Evolutionary conservation across 2,797 vertebrate genomes (phyloP), one percentile per base, ranked within the genome.

Genomic region (Oreortyx pictus): DNA sequence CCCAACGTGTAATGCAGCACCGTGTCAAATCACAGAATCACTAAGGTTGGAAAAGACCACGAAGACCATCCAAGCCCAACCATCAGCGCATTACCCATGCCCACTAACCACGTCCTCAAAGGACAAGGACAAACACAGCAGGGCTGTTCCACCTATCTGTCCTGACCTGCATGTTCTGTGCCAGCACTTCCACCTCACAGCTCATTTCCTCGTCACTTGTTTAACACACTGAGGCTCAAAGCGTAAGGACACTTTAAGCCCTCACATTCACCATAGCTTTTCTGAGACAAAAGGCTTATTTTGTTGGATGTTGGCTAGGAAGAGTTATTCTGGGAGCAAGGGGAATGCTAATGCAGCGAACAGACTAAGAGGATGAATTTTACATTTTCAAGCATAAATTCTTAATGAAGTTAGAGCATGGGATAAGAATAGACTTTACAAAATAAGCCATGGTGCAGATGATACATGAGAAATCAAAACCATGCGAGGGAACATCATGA

Each of bases 321-420:
- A 95, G 50, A 94, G 87, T 89, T 94, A 96, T 82, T 96, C 89
- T 94, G 93, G 82, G 85, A 96, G 87, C 82, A 92, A 89, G 67
- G 89, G 85, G 82, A 92, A 92, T 84, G 93, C 82, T 95, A 94
- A 93, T 94, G 86, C 75, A 94, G 92, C 57, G 87, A 96, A 88
- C 90, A 95, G 92, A 89, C 41, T 81, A 96, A 89, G 82, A 88
- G 74, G 92, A 96, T 95, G 92, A 96, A 96, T 96, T 96, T 94
- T 96, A 96, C 95, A 93, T 96, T 93, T 94, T 94, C 90, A 72
- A 74, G 75, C 64, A 96, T 95, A 94, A 96, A 95, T 96, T 96
- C 90, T 95, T 96, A 95, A 95, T 93, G 89, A 94, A 95, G 92
- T 94, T 96, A 94, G 93, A 96, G 90, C 94, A 94, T 67, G 44